These are phyloP conservation scores for Hydrozoanthus gracilis DNA, from an alignment of 92 coral and sea anemone genomes.

Conservation along the genomic window DNA sequence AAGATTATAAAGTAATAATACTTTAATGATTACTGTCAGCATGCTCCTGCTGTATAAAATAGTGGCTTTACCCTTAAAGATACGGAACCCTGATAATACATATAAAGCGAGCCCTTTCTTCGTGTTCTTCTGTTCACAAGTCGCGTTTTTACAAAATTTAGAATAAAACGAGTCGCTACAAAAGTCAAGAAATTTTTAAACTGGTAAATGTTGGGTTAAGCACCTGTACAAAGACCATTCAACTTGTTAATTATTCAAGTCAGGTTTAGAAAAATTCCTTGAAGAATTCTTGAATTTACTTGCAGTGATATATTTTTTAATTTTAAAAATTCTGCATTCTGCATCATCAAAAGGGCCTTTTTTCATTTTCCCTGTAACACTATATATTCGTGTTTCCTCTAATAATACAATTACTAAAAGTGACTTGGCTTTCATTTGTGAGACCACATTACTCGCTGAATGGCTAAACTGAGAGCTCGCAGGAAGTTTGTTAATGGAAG, in stretches of 20 bases:
- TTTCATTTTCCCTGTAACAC: conserved; percentile 7
- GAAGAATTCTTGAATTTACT: not conserved
- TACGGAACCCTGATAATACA: conserved; percentile 14
- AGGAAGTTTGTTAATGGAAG: too few relatives aligned
- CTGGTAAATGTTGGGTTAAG: conserved; percentile 2
- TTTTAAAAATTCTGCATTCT: conserved; percentile 4
- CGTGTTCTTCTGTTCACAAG: conserved; percentile 12
- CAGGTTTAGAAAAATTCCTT: conserved; percentile 11
- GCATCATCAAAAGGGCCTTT: not conserved
- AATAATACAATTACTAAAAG: not conserved
- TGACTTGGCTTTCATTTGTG: conserved; percentile 3
- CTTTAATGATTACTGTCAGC: conserved; percentile 10
- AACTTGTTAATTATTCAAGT: conserved; percentile 7
- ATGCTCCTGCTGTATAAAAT: conserved; percentile 4
- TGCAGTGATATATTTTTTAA: conserved; percentile 5
- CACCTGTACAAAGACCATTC: conserved; percentile 14
- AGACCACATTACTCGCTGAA: not conserved
- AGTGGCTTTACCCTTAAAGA: conserved; percentile 12
- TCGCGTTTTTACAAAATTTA: conserved; percentile 13
- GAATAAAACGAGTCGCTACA: conserved; percentile 15
- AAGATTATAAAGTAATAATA: conserved; percentile 5
- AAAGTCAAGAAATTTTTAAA: conserved; percentile 8
- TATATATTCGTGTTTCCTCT: not conserved
- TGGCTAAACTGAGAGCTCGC: not conserved
- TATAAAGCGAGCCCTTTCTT: conserved; percentile 13